Conservation (phyloP, 2,797 vertebrate species). For the Catamblyrhynchus diadema region DNA sequence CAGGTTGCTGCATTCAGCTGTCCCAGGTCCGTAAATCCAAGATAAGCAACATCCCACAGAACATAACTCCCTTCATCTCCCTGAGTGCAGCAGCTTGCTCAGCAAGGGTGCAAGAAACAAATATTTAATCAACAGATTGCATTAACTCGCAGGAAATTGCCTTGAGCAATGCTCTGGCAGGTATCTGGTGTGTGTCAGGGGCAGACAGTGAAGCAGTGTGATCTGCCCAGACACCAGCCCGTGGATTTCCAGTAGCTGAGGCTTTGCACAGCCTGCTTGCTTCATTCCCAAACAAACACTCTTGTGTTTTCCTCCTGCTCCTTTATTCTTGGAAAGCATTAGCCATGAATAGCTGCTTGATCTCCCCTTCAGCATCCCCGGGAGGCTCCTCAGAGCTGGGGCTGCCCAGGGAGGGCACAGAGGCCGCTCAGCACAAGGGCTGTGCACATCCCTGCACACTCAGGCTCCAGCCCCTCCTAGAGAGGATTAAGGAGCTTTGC, state of each 20-base stretch:
- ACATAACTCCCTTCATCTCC: slow-evolving; percentile 3
- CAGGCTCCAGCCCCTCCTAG: background rate
- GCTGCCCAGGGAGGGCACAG: background rate
- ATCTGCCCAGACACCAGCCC: background rate
- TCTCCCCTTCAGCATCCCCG: background rate
- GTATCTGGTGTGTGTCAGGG: slow-evolving; percentile 24
- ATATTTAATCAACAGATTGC: slow-evolving; percentile 54
- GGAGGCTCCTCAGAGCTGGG: background rate
- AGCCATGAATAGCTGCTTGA: background rate
- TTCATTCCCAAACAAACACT: background rate
- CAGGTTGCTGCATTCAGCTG: background rate
- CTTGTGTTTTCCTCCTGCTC: slow-evolving; percentile 21
- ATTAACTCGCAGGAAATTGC: slow-evolving; percentile 63
- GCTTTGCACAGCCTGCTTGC: background rate
- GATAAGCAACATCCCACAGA: background rate
- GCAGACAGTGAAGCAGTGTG: background rate
- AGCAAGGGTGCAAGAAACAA: slow-evolving; percentile 62
- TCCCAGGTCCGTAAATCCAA: background rate
- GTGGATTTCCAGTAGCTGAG: slow-evolving; percentile 1
- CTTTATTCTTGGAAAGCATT: slow-evolving; percentile 47
- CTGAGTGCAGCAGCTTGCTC: slow-evolving; percentile 31
- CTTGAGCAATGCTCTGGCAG: slow-evolving; percentile 51
- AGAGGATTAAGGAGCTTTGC: background rate
- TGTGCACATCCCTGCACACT: background rate
- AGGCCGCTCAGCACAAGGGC: background rate